Evolutionary conservation across 2,888 invertebrate species (phyloP), one percentile per base, ranked within the genome.

Genomic region (Leistus spinibarbis): DNA sequence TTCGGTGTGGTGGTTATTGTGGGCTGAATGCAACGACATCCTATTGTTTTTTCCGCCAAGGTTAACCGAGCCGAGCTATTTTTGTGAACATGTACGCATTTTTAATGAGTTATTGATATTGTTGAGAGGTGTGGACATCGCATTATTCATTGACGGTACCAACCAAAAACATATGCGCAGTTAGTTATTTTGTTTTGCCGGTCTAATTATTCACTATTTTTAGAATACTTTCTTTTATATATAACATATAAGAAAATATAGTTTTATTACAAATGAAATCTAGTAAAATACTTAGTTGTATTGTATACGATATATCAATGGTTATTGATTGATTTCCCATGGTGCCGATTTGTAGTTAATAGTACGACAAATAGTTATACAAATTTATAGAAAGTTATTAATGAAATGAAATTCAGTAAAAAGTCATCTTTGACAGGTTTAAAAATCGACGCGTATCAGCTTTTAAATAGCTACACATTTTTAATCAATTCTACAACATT

Each of bases 11-110:
- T 22, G 60, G 19, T 22, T 60, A 9, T 22, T n/a, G 72, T 72
- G 72, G 65, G 72, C 57, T 65, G 72, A 66, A 72, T 65, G 65
- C 65, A 72, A 65, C 65, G 72, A 57, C 65, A 72, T 65, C 65
- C 72, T 64, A 72, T 72, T 72, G 72, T 72, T 72, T 70, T 72
- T 72, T 64, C n/a, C 65, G 66, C 54, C 72, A 72, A 72, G 72
- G 72, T 54, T 72, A 72, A 65, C 65, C 65, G 72, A 63, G 72
- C 64, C 66, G 56, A 66, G 57, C 56, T 72, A 24, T 64, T 64
- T 72, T 72, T 56, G 57, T 22, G 24, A 72, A 65, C 72, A 54
- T 65, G 72, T 24, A 56, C 54, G 72, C 72, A 72, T 72, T 72
- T 72, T 72, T 65, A 72, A 72, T 72, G 16, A 22, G 16, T 24